A percentile compares a stretch with the other conserved stretches of the same genome.
Evolutionary conservation across 2,797 vertebrate species (phyloP).

Genomic region (Huso huso): DNA sequence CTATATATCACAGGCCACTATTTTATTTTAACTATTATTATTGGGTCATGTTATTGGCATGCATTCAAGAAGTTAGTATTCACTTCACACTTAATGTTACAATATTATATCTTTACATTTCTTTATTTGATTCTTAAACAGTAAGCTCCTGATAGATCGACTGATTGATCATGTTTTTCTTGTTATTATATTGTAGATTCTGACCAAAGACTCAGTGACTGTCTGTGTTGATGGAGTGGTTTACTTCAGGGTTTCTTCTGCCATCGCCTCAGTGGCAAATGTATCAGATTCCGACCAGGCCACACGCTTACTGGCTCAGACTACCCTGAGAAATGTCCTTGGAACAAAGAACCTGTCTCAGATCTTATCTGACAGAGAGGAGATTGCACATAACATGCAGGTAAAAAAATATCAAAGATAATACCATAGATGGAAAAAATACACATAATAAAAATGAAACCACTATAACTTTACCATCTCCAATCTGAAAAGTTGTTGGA

Average conservation of each 20-base stretch:
- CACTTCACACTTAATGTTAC: no score
- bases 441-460: no score
- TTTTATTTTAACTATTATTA: no score
- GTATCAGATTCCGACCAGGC: conserved; percentile 58
- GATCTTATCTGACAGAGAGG: conserved; percentile 61
- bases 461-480: no score
- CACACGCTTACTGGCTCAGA: conserved; percentile 66
- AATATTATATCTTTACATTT: no score
- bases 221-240: conserved; percentile 66
- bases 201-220: conserved; percentile 70
- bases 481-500: no score
- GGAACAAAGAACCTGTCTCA: conserved; percentile 68
- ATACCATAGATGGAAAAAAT: neutral
- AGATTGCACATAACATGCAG: conserved; percentile 70
- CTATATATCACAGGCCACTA: no score
- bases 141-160: no score
- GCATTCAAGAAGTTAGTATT: no score
- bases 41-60: no score
- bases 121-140: no score
- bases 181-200: conserved; percentile 40
- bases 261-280: conserved; percentile 65
- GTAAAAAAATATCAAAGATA: conserved; percentile 28
- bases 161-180: neutral
- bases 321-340: conserved; percentile 65
- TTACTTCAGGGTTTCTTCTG: conserved; percentile 65